Base-by-base conservation (phyloP, 2,113 vertebrate genomes). In the Donacobius atricapilla region DNA sequence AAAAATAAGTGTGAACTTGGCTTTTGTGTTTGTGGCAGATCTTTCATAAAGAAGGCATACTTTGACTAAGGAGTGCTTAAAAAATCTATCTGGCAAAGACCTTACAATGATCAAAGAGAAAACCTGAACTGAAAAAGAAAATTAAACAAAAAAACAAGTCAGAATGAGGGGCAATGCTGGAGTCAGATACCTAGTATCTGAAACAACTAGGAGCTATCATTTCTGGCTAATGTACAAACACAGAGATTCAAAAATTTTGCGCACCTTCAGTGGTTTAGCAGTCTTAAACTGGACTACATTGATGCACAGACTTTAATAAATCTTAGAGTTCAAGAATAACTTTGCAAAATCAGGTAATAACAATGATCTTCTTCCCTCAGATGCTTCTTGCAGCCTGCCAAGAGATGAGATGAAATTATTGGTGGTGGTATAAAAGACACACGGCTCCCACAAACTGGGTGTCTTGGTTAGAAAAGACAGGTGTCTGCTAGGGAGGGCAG, bases 131-230 rank as follows among this genome's bases (percentile, higher is more conserved):
- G 58, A 28, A 61, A 61, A 61, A 61, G 25, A 28, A 61, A 61
- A 61, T 35, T 35, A 37, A 48, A 40, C 21, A 57, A 37, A 45
- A 18, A 47, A 31, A 16, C 11, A 31, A 27, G 8, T 31, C 73
- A 53, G 8, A 1, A 1, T 23, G 3, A 1, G 3, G 3, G 1
- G 1, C 50, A 68, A 23, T 63, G 20, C 9, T 75, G 30, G 8
- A 89, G 3, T 11, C 21, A 82, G 48, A 37, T 45, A 27, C 2
- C 27, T 58, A 9, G 6, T 57, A 69, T 87, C 15, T 90, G 51
- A 39, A 75, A 21, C 57, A 48, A 5, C 3, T 20, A 27, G 2
- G 18, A 12, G 39, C 60, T 72, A 2, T 57, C 0, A 37, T 20
- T 86, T 77, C 31, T 44, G 19, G 4, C 2, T 63, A 25, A 31